Base-by-base conservation (phyloP, 2,888 invertebrate species). In the Tetropium fuscum region DNA sequence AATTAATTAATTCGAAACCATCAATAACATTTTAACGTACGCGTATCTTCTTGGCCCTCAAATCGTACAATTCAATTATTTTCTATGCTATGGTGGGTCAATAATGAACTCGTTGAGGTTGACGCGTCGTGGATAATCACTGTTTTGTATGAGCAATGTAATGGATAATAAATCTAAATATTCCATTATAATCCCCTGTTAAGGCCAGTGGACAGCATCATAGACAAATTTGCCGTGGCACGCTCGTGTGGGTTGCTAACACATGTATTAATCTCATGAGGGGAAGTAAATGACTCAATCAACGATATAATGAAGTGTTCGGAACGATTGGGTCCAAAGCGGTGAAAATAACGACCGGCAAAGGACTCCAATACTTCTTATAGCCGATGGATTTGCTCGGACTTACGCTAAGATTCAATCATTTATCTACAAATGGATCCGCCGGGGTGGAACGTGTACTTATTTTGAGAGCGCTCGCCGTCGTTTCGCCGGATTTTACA, bases 241-340 rank as follows among this genome's bases (percentile, higher is more conserved):
- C 66, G 64, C 66, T 68, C 63, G 64, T 63, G 61, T 59, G 58
- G 62, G 59, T 56, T 63, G 60, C 68, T 64, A 76, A 76, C 78
- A 79, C 76, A 77, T 79, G 80, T 78, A 80, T 80, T 80, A 79
- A 79, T 80, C 80, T 79, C 80, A 74, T 69, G 74, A 70, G 72
- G 75, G 75, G 73, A 72, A 74, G 73, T 74, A 79, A 80, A 79
- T 79, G 79, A 80, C 80, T 80, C 80, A 80, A 80, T 80, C 79
- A 76, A 66, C 74, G 73, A 75, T 72, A 78, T 79, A 79, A 80
- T 80, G 80, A 80, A 80, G 78, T 75, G 78, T 75, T 76, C 74
- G 74, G 75, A 63, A 66, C 78, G 76, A 76, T 76, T 75, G 72
- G 69, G 70, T 64, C 68, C 66, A 72, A 75, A 72, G 70, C 70